Evolutionary conservation across 2,888 invertebrate genomes (phyloP).

Genomic region (Athalia circularis): DNA sequence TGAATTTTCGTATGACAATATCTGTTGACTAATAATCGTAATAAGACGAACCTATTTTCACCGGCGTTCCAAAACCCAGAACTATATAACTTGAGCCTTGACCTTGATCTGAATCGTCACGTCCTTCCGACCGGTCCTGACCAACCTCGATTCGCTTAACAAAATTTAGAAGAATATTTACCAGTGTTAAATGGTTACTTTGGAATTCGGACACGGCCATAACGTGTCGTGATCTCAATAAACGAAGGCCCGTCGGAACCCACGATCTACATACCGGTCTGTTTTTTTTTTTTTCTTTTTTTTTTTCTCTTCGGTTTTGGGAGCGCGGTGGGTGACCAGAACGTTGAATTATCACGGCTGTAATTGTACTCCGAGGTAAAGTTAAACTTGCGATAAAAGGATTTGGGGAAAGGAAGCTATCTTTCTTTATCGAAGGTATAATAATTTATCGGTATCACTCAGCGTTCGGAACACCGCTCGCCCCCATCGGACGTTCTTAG

Average conservation of each 20-base stretch:
- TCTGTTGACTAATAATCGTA: too few species aligned
- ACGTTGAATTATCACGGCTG: too few species aligned
- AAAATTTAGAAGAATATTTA: background rate
- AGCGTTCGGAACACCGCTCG: conserved; percentile 1
- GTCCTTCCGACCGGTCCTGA: conserved; percentile 10
- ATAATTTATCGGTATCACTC: conserved; percentile 38
- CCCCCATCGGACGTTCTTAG: conserved; percentile 8
- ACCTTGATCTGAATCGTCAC: conserved; percentile 28
- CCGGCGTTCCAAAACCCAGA: conserved; percentile 12
- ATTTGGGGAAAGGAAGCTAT: conserved; percentile 14
- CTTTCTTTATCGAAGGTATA: background rate
- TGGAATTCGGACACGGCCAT: conserved; percentile 26
- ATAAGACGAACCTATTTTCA: background rate
- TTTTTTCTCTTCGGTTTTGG: too few species aligned
- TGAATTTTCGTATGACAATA: too few species aligned
- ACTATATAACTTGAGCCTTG: conserved; percentile 22
- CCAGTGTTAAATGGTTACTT: conserved; percentile 1
- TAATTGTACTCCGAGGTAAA: too few species aligned
- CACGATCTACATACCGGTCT: background rate
- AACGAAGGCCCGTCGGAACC: conserved; percentile 19
- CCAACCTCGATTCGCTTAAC: background rate
- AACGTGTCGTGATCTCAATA: background rate
- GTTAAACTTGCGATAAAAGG: background rate
- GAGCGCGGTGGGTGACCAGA: too few species aligned
- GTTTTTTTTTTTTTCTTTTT: too few species aligned